Percentiles rank a stretch among this genome's conserved stretches.
These are phyloP conservation scores for Melanotaenia maccullochi DNA, from an alignment of 2,797 vertebrate genomes.

Conservation along the genomic window DNA sequence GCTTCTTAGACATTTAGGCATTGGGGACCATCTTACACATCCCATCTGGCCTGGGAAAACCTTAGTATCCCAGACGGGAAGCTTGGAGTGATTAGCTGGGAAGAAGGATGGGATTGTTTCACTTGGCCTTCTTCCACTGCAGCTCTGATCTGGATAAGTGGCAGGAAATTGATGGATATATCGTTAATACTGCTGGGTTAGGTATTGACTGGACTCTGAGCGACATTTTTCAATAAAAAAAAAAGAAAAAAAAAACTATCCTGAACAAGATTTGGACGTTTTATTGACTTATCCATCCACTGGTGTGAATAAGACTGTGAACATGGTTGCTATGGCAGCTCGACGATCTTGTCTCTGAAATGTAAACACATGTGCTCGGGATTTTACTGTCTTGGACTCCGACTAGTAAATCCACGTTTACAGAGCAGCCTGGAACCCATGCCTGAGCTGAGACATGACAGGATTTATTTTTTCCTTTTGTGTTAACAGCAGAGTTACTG, in stretches of 20 bases:
- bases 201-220: neutral
- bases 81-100: neutral
- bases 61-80: neutral
- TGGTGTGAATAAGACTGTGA: neutral
- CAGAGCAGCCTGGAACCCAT: neutral
- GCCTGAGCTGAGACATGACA: constrained; percentile 7
- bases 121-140: neutral
- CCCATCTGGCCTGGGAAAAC: neutral
- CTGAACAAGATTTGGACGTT: too few species aligned
- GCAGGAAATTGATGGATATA: neutral
- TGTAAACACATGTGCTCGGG: neutral
- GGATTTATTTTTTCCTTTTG: constrained; percentile 8
- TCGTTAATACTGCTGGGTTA: neutral
- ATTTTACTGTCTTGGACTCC: neutral
- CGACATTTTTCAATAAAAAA: too few species aligned
- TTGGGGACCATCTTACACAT: neutral
- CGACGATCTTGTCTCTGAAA: neutral
- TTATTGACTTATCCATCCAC: neutral
- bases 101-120: neutral
- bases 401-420: neutral
- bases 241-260: too few species aligned
- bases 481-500: constrained; percentile 6
- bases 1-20: neutral
- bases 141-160: neutral
- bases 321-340: neutral